Percentiles rank a stretch among this genome's conserved stretches.
Conservation (phyloP, 53 echinoderm and acorn worm genomes). For the Antedon mediterranea region DNA sequence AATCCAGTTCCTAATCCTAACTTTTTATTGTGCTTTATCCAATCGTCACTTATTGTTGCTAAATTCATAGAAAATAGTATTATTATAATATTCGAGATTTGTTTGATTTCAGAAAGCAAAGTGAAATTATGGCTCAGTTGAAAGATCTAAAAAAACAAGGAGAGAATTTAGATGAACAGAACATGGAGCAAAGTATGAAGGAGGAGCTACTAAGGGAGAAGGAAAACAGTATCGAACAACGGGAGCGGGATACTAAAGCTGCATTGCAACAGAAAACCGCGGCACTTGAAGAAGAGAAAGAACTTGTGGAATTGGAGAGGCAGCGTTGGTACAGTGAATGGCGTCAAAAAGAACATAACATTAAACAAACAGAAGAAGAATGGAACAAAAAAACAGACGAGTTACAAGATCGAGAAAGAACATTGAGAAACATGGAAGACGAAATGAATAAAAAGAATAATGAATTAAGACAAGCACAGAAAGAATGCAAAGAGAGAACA, state of each 20-base stretch:
- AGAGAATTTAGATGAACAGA: slow-evolving; percentile 17
- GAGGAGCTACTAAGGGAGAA: slow-evolving; percentile 22
- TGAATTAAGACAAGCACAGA: slow-evolving; percentile 12
- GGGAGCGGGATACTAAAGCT: neutral
- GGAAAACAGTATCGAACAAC: slow-evolving; percentile 3
- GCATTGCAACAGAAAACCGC: neutral
- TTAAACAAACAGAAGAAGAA: neutral
- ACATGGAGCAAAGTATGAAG: slow-evolving; percentile 13
- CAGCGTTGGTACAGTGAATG: neutral
- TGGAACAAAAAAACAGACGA: neutral
- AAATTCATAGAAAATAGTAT: too few species aligned
- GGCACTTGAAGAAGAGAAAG: neutral
- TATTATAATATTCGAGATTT: too few species aligned
- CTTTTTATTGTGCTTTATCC: too few species aligned
- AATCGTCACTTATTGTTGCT: too few species aligned
- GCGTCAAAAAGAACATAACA: neutral
- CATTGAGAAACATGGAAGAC: neutral
- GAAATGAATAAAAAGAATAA: neutral
- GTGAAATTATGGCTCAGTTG: slow-evolving; percentile 13
- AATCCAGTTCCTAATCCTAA: too few species aligned
- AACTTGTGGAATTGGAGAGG: neutral
- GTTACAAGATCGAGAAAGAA: neutral
- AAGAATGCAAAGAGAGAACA: slow-evolving; percentile 13
- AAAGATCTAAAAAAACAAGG: slow-evolving; percentile 31
- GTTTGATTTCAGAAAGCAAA: neutral